Conservation (phyloP, 2,888 invertebrate genomes). For the Eurytoma californica region DNA sequence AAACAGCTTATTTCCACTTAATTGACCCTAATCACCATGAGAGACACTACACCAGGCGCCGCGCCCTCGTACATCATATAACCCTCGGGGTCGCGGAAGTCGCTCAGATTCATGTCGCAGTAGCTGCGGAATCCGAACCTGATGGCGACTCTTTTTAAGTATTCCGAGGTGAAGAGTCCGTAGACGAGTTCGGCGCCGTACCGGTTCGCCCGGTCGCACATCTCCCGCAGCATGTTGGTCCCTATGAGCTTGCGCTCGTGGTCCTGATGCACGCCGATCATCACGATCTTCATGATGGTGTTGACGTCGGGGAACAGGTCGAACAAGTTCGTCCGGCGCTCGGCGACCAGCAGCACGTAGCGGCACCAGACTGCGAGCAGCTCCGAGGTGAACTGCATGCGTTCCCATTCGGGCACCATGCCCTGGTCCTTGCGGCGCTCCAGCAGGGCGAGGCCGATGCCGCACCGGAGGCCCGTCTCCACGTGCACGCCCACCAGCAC, state of each 20-base stretch:
- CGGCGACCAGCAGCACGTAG: neutral
- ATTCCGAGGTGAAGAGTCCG: conserved; percentile 24
- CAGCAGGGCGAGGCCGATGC: neutral
- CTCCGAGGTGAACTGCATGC: neutral
- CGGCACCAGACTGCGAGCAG: neutral
- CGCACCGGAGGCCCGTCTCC: neutral
- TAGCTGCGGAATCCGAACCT: conserved; percentile 24
- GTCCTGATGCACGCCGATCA: neutral
- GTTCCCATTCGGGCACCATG: neutral
- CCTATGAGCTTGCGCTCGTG: conserved; percentile 2
- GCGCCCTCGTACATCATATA: neutral
- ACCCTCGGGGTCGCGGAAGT: neutral
- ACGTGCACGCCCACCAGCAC: conserved; percentile 2
- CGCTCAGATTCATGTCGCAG: neutral
- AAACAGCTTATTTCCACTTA: no score
- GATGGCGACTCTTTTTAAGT: conserved; percentile 1
- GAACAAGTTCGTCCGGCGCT: neutral
- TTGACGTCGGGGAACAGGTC: neutral
- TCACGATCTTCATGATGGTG: neutral
- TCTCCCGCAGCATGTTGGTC: neutral
- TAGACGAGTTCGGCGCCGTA: neutral
- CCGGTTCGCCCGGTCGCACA: neutral
- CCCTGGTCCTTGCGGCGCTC: neutral
- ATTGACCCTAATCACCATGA: neutral
- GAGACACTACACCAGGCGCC: neutral